Evolutionary conservation across 2,888 invertebrate species (phyloP), one percentile per base, ranked within the genome.

Genomic region (Flexamia atlantica): DNA sequence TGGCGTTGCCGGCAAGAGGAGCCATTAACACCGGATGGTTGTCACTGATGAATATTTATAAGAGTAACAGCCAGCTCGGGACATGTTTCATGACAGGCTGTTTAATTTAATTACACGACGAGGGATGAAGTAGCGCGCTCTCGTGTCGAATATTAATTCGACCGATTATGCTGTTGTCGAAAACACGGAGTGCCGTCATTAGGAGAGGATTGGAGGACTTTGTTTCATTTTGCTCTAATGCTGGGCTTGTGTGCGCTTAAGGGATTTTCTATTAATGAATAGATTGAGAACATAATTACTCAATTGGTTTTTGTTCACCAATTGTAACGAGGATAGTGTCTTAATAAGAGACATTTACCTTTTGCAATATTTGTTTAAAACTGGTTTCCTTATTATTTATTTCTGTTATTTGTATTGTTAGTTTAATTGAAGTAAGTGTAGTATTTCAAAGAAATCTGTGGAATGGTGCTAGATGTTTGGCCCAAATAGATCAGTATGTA

Each of bases 101-200:
- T 64, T 64, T 64, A 64, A 64, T 64, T 64, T 64, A 64, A 64
- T 64, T 64, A 64, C 57, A 23, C 20, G 57, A 57, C 64, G 12
- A 64, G 64, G 12, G 28, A 17, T 28, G 64, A 25, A 17, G 53
- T 53, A 53, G 53, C 53, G 23, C 53, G 64, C 28, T 64, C 64
- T 28, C 64, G 64, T 64, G 64, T 64, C 64, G 64, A 28, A 64
- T 64, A 64, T 64, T 30, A 64, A 64, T 64, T 64, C 28, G 17
- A 25, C 64, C 64, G 64, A 64, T 64, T 64, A 64, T 64, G 64
- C 64, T 64, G 64, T 64, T 64, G 64, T 64, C 64, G 64, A 30
- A 64, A 64, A 64, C 64, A 64, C 25, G 64, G 5, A 20, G 20
- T 7, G 64, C 53, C 53, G 53, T 57, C 57, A 5, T 23, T 2